Evolutionary conservation across 1,140 invertebrate species (phyloP).

Genomic region (Hormaphis cornu): DNA sequence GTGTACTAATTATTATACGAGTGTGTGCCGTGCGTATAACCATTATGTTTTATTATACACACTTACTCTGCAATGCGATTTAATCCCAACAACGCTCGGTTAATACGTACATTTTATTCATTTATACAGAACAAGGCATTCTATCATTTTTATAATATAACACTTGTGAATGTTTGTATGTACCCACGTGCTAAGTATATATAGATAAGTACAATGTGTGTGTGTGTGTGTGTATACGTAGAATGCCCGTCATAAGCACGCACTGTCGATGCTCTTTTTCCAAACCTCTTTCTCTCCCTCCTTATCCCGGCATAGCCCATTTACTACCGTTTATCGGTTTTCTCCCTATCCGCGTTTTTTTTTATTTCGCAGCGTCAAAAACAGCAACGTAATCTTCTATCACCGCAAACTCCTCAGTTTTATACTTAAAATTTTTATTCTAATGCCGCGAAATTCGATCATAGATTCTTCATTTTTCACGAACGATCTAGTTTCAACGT

Average conservation of each 20-base stretch:
- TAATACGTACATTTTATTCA: too few species aligned
- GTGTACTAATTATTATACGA: too few species aligned
- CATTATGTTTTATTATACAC: too few species aligned
- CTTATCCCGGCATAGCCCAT: too few species aligned
- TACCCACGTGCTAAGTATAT: background rate
- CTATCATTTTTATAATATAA: too few species aligned
- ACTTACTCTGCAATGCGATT: too few species aligned
- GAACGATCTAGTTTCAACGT: background rate
- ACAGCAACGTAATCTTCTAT: conserved; percentile 23
- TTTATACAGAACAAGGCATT: too few species aligned
- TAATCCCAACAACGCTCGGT: too few species aligned
- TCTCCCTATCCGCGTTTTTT: background rate
- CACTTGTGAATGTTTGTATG: too few species aligned
- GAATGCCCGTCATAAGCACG: background rate
- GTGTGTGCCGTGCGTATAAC: too few species aligned
- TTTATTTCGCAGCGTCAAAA: background rate
- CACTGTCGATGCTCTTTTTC: background rate
- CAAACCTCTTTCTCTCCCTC: background rate
- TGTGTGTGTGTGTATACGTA: background rate
- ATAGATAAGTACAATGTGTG: background rate
- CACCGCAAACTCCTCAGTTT: background rate
- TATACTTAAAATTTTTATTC: conserved; percentile 9
- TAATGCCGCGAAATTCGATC: background rate
- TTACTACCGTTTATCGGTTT: conserved; percentile 15
- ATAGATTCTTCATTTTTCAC: background rate